Percentiles rank a stretch among this genome's conserved stretches.
Conservation (phyloP, 92 coral and sea anemone species). For the Umimayanthus chanpuru region DNA sequence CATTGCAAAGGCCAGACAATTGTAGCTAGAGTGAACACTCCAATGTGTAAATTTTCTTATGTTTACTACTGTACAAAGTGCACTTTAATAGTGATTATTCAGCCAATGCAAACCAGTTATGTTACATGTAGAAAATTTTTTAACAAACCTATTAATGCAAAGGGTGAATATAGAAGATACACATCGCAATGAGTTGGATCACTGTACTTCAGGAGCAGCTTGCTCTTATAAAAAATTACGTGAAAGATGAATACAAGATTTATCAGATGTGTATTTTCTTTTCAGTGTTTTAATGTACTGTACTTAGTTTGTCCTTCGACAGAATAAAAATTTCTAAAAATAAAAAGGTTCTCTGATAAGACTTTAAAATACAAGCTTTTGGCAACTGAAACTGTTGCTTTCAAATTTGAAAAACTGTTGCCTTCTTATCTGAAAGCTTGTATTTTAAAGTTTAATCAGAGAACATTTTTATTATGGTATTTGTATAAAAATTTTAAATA, state of each 20-base stretch:
- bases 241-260: neutral
- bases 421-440: neutral
- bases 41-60: too few species aligned
- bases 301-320: neutral
- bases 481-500: neutral
- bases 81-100: slow-evolving; percentile 1
- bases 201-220: neutral
- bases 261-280: slow-evolving; percentile 6
- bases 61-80: neutral
- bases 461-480: slow-evolving; percentile 7
- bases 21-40: neutral
- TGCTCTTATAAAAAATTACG: neutral
- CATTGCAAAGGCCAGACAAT: neutral
- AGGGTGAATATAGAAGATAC: neutral
- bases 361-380: neutral
- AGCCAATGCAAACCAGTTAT: slow-evolving; percentile 18
- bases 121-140: slow-evolving; percentile 1
- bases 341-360: neutral
- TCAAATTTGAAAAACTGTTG: neutral
- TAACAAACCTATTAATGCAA: neutral
- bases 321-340: neutral
- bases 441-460: slow-evolving; percentile 4
- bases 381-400: neutral
- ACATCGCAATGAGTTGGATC: slow-evolving; percentile 2
- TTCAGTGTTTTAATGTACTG: neutral